Evolutionary conservation across 2,888 invertebrate species (phyloP).

Genomic region (Didymodactylos carnosus): DNA sequence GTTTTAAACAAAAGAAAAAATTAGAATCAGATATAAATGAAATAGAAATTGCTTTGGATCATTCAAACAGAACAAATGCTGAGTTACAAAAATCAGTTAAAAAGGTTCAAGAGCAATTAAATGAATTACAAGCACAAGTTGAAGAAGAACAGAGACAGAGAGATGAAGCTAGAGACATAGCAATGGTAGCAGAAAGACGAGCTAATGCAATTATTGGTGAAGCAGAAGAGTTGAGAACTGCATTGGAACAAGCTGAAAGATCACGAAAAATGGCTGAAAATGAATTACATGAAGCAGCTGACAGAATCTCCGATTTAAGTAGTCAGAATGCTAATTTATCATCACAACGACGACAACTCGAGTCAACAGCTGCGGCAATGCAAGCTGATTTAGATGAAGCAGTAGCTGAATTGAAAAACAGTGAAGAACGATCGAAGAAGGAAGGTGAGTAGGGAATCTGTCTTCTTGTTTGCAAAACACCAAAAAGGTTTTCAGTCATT

Average conservation of each 20-base stretch:
- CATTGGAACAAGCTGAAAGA: conserved; percentile 56
- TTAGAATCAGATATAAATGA: conserved; percentile 98
- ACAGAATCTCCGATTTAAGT: conserved; percentile 85
- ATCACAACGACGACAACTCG: conserved; percentile 96
- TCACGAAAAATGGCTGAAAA: conserved; percentile 92
- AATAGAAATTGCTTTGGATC: conserved; percentile 91
- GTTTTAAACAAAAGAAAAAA: conserved; percentile 95
- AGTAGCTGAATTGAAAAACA: conserved; percentile 91
- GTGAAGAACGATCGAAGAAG: conserved; percentile 52
- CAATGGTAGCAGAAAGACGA: conserved; percentile 86
- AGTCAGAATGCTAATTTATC: conserved; percentile 79
- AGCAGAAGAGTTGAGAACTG: conserved; percentile 86
- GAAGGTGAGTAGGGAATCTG: conserved; percentile 16
- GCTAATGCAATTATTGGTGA: conserved; percentile 91
- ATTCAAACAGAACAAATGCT: conserved; percentile 93
- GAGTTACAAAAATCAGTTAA: conserved; percentile 98
- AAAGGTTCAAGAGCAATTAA: conserved; percentile 90
- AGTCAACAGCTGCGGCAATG: conserved; percentile 88
- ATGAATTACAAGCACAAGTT: conserved; percentile 75
- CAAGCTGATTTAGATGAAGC: conserved; percentile 95
- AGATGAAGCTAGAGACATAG: conserved; percentile 90
- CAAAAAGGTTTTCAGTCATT: too few species aligned
- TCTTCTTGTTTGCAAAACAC: too few species aligned
- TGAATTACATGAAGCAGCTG: conserved; percentile 88
- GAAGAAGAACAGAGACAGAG: conserved; percentile 95